Evolutionary conservation across 2,113 vertebrate species (phyloP).

Genomic region (Pongo pygmaeus): DNA sequence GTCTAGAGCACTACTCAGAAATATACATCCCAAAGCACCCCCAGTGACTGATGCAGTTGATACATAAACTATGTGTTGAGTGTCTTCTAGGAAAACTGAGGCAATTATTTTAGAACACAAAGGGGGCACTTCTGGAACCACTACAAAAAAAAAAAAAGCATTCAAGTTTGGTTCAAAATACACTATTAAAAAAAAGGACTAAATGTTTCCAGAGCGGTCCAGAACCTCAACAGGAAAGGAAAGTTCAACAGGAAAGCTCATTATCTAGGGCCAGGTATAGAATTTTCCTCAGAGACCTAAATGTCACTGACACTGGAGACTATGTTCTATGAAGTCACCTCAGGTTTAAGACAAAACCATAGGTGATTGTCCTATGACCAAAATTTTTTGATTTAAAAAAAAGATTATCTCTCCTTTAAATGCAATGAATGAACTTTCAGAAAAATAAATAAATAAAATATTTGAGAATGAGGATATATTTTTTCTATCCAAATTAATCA

Average conservation of each 20-base stretch:
- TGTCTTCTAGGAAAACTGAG: neutral
- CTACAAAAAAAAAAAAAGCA: neutral
- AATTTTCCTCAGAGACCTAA: neutral
- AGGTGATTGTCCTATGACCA: neutral
- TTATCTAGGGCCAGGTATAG: neutral
- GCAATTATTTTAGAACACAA: neutral
- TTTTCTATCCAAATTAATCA: neutral
- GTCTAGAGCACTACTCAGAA: neutral
- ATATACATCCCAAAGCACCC: neutral
- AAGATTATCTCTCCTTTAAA: neutral
- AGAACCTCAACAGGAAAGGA: neutral
- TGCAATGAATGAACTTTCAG: neutral
- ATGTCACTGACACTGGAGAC: neutral
- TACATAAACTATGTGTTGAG: rapidly evolving
- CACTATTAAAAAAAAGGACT: neutral
- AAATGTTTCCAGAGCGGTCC: neutral
- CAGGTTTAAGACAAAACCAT: neutral
- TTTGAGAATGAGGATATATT: neutral
- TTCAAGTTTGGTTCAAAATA: neutral
- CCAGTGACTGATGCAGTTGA: neutral
- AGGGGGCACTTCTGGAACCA: neutral
- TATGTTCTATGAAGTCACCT: neutral
- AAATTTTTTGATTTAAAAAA: neutral
- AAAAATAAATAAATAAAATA: neutral
- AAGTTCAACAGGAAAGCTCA: neutral